Evolutionary conservation across 2,797 vertebrate genomes (phyloP).

Genomic region (Melopsittacus undulatus): DNA sequence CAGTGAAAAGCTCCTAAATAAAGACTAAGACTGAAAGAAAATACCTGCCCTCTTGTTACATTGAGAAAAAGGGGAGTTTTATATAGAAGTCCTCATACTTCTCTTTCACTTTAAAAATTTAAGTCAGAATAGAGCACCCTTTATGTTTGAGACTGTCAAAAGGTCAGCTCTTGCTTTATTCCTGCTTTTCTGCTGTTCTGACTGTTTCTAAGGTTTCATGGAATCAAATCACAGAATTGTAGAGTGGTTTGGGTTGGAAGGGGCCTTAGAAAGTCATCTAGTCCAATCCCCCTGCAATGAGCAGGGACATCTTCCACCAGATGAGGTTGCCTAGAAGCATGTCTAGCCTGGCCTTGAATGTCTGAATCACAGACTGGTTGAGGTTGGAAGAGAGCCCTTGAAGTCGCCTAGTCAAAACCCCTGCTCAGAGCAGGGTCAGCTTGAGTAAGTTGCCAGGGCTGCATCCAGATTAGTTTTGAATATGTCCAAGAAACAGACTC

Average conservation of each 20-base stretch:
- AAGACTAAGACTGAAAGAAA: neutral
- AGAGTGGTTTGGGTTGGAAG: neutral
- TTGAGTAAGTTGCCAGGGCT: neutral
- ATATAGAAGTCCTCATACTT: neutral
- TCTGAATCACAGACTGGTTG: neutral
- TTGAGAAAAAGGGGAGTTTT: neutral
- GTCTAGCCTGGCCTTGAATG: neutral
- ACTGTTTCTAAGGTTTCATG: neutral
- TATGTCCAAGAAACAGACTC: neutral
- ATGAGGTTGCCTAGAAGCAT: neutral
- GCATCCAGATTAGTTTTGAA: neutral
- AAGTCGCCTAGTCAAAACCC: neutral
- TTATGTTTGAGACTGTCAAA: neutral
- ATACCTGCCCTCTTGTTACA: neutral
- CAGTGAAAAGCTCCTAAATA: neutral
- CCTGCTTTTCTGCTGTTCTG: neutral
- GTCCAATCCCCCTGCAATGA: neutral
- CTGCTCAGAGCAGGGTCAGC: neutral
- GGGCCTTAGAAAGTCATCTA: neutral
- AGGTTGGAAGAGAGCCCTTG: neutral
- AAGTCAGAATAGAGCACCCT: neutral
- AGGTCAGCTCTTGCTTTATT: neutral
- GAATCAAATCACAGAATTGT: neutral
- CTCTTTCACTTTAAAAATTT: neutral
- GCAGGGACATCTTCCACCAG: neutral